Evolutionary conservation across 2,113 vertebrate species (phyloP).

Genomic region (Diphyllodes magnificus): DNA sequence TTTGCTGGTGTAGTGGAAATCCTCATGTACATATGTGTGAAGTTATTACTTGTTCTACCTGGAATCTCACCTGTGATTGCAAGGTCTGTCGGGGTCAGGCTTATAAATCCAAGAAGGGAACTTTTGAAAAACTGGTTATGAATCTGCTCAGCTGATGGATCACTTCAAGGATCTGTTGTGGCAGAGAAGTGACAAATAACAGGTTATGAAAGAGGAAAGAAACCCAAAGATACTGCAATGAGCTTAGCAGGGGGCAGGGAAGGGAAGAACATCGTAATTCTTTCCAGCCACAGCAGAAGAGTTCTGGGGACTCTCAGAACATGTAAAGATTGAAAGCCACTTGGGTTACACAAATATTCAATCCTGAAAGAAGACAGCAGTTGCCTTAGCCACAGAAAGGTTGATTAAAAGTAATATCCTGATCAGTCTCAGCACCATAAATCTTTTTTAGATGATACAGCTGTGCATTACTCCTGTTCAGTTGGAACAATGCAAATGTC

Average conservation of each 20-base stretch:
- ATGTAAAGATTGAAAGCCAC: not conserved
- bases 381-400: not conserved
- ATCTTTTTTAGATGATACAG: not conserved
- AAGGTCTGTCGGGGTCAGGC: not conserved
- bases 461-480: not conserved
- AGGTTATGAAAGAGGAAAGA: not conserved
- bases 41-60: not conserved
- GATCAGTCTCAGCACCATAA: not conserved
- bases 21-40: not conserved
- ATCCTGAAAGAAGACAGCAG: not conserved
- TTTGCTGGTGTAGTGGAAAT: not conserved
- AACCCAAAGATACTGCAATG: not conserved
- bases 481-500: conserved; percentile 1
- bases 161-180: not conserved
- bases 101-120: not conserved
- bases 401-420: conserved; percentile 8
- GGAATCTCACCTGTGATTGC: not conserved
- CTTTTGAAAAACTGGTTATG: not conserved
- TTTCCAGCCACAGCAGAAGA: not conserved
- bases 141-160: not conserved
- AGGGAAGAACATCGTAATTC: not conserved
- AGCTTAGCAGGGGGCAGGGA: not conserved
- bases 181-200: not conserved
- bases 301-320: not conserved
- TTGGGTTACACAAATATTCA: not conserved